Evolutionary conservation across 2,888 invertebrate species (phyloP).

Genomic region (Apamea sordens): DNA sequence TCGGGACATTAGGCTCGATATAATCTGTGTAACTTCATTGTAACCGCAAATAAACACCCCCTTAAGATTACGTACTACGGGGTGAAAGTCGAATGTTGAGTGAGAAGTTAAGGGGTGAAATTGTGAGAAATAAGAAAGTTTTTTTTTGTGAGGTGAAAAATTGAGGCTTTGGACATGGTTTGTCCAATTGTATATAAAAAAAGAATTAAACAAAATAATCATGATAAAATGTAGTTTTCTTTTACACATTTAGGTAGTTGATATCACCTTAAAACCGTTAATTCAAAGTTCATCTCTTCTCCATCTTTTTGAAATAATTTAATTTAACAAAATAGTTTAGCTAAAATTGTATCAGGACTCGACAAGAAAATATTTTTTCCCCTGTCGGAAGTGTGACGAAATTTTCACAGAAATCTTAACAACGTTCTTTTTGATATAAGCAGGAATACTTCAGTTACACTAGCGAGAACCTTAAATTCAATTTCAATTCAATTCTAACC

Average conservation of each 20-base stretch:
- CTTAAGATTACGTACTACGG: constrained; percentile 35
- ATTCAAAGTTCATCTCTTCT: too few relatives aligned
- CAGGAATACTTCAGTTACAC: not conserved
- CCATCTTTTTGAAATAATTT: not conserved
- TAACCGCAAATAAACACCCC: constrained; percentile 58
- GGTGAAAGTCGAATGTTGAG: constrained; percentile 10
- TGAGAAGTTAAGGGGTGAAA: constrained; percentile 3
- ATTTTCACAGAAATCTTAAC: not conserved
- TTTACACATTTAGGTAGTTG: too few relatives aligned
- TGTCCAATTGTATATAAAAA: too few relatives aligned
- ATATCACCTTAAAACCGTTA: too few relatives aligned
- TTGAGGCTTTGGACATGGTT: not conserved
- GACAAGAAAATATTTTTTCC: not conserved
- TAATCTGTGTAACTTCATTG: constrained; percentile 60
- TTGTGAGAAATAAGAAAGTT: not conserved
- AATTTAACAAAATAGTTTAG: too few relatives aligned
- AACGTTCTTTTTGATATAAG: not conserved
- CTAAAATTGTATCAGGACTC: not conserved
- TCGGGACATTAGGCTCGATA: constrained; percentile 58
- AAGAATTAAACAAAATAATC: too few relatives aligned
- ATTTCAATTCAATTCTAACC: not conserved
- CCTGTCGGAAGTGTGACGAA: not conserved
- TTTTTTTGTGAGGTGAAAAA: not conserved
- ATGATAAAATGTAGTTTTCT: too few relatives aligned
- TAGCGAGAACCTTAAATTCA: not conserved